phyloP scores from a whole-genome alignment of 2,113 vertebrate species.

The Notothenia rossii region DNA sequence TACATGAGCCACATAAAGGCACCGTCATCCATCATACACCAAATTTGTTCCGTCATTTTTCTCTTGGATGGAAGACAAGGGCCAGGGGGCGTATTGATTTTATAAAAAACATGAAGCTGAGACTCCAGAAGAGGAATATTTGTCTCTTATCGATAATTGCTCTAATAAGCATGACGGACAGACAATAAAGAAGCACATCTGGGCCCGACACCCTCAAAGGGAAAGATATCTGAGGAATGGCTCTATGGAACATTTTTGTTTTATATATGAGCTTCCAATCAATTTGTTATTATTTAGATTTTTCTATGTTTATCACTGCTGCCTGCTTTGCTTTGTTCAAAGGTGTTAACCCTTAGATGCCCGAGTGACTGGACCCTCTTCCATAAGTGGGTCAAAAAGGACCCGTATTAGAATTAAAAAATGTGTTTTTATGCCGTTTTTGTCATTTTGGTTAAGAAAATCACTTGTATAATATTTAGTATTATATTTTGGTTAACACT shows the following conservation, averaged over 20 bases:
- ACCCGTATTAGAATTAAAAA: no score
- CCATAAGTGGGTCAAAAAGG: no score
- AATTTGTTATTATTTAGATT: no score
- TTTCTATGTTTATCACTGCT: slow-evolving; percentile 1
- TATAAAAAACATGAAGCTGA: slow-evolving; percentile 74
- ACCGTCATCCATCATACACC: slow-evolving; percentile 74
- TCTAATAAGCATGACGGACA: slow-evolving; percentile 83
- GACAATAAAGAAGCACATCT: slow-evolving; percentile 45
- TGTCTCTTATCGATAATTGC: slow-evolving; percentile 83
- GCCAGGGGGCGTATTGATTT: slow-evolving; percentile 80
- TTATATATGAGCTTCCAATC: not conserved
- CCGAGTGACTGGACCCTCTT: no score
- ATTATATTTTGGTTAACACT: no score
- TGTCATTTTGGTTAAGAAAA: no score
- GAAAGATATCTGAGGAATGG: not conserved
- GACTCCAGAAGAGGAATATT: slow-evolving; percentile 78
- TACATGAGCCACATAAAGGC: slow-evolving; percentile 68
- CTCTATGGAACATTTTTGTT: not conserved
- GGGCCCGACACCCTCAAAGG: slow-evolving; percentile 31
- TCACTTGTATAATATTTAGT: no score
- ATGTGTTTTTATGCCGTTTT: no score
- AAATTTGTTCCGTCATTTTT: slow-evolving; percentile 81
- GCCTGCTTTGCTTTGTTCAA: not conserved
- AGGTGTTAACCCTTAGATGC: not conserved
- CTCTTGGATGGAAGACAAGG: slow-evolving; percentile 67